Percentiles rank a stretch among this genome's conserved stretches.
Conservation (phyloP, 2,888 invertebrate genomes). For the Polietes domitor region DNA sequence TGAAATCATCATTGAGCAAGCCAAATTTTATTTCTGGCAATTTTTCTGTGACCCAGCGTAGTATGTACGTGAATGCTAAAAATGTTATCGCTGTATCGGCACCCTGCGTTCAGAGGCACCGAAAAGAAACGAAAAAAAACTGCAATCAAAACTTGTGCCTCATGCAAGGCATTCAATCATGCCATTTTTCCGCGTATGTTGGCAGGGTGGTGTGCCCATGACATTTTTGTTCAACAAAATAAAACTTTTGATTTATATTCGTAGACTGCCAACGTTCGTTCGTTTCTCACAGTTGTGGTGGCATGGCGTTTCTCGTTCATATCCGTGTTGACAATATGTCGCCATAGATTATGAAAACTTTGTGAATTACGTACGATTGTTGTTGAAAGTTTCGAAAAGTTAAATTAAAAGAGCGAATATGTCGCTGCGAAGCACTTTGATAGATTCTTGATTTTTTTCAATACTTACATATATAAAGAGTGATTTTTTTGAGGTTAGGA, state of each 20-base stretch:
- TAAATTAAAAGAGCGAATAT: slow-evolving; percentile 53
- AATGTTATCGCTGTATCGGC: no score
- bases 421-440: slow-evolving; percentile 20
- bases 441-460: slow-evolving; percentile 32
- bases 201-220: neutral
- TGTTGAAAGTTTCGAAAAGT: slow-evolving; percentile 49
- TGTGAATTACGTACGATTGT: slow-evolving; percentile 52
- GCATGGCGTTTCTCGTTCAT: neutral
- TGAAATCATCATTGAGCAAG: no score
- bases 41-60: no score
- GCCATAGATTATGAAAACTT: slow-evolving; percentile 60
- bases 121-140: slow-evolving; percentile 17
- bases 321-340: slow-evolving; percentile 60
- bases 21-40: no score
- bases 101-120: neutral
- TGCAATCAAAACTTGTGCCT: slow-evolving; percentile 21
- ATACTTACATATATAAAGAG: no score
- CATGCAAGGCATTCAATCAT: slow-evolving; percentile 16
- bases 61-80: no score
- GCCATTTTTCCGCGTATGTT: slow-evolving; percentile 14
- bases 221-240: slow-evolving; percentile 35
- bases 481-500: no score
- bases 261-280: slow-evolving; percentile 42
- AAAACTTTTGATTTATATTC: slow-evolving; percentile 32
- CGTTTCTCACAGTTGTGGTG: slow-evolving; percentile 14